These are phyloP conservation scores for Shinisaurus crocodilurus DNA, from an alignment of 2,113 vertebrate genomes.

Conservation along the genomic window DNA sequence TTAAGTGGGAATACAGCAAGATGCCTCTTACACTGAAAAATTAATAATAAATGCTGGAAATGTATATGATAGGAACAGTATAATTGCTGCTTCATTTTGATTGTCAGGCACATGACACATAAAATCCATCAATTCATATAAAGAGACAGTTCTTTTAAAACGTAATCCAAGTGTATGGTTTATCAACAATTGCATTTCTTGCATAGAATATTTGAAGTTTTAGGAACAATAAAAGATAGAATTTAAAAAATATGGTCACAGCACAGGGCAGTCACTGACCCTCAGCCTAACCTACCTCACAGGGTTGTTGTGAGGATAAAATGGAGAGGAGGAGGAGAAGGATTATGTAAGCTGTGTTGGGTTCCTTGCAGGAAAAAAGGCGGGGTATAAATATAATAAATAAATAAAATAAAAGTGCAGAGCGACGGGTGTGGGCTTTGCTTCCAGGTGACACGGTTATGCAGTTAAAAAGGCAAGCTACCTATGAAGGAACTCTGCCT, in stretches of 20 bases:
- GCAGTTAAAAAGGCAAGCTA: neutral
- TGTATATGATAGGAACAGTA: conserved; percentile 18
- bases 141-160: neutral
- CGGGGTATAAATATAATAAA: too few species aligned
- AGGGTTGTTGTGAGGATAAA: too few species aligned
- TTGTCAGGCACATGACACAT: neutral
- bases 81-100: conserved; percentile 13
- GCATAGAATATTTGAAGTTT: neutral
- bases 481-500: too few species aligned
- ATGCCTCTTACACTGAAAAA: conserved; percentile 41
- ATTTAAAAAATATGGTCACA: neutral
- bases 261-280: neutral
- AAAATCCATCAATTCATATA: conserved; percentile 6
- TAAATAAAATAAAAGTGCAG: too few species aligned
- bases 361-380: neutral
- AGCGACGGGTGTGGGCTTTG: too few species aligned
- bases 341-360: too few species aligned
- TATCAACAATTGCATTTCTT: neutral
- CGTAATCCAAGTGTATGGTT: neutral
- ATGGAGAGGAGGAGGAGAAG: too few species aligned
- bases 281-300: too few species aligned
- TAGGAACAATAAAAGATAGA: neutral
- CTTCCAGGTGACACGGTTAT: neutral
- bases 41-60: conserved; percentile 52
- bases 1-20: conserved; percentile 64